Conservation (phyloP, 2,888 invertebrate genomes). For the Lasiommata megera region DNA sequence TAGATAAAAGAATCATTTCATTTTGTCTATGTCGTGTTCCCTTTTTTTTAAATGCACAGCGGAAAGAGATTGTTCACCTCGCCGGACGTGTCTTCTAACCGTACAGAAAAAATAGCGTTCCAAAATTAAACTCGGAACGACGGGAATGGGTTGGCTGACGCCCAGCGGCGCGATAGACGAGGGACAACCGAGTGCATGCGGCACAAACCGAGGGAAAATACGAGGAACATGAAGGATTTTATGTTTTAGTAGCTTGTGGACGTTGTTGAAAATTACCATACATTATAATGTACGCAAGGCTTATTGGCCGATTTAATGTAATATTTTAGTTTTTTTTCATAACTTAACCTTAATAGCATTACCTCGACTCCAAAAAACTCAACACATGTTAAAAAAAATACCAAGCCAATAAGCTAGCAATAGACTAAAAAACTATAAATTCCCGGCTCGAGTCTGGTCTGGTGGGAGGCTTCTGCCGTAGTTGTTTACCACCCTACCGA, state of each 20-base stretch:
- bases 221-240: background rate
- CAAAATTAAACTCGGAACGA: constrained; percentile 75
- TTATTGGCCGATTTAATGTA: too few species aligned
- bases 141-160: constrained; percentile 73
- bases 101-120: constrained; percentile 69
- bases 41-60: constrained; percentile 11
- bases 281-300: too few species aligned
- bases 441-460: too few species aligned
- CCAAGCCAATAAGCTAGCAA: background rate
- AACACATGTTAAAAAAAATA: too few species aligned
- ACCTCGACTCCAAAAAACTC: too few species aligned
- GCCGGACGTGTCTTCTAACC: constrained; percentile 52
- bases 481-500: too few species aligned
- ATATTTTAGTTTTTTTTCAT: too few species aligned
- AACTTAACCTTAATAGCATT: too few species aligned
- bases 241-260: background rate
- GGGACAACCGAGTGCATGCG: constrained; percentile 56
- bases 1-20: background rate
- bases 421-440: background rate
- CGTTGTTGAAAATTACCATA: too few species aligned
- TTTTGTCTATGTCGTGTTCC: background rate
- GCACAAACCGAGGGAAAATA: constrained; percentile 14
- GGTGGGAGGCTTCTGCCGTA: too few species aligned
- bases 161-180: constrained; percentile 62
- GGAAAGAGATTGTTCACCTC: constrained; percentile 76